phyloP scores from a whole-genome alignment of 1,140 invertebrate species.

The Drosophila littoralis region DNA sequence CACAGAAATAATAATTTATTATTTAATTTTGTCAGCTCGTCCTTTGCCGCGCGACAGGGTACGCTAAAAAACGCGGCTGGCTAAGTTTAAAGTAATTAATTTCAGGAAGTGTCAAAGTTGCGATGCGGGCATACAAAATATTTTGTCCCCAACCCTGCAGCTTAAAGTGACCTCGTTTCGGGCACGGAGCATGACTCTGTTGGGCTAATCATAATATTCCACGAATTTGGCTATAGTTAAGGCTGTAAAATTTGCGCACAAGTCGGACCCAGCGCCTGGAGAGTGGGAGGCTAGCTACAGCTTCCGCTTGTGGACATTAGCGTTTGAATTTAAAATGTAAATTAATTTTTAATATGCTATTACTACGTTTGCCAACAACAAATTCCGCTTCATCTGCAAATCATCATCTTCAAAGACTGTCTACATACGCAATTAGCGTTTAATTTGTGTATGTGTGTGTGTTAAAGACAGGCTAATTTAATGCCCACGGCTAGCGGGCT shows the following conservation, averaged over 20 bases:
- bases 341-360: conserved; percentile 74
- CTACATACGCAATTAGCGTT: conserved; percentile 65
- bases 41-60: conserved; percentile 6
- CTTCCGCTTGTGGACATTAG: conserved; percentile 37
- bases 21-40: conserved; percentile 63
- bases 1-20: conserved; percentile 80
- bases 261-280: no score
- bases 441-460: conserved; percentile 57
- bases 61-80: conserved; percentile 36
- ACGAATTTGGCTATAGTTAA: conserved; percentile 6
- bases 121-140: conserved; percentile 60
- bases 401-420: conserved; percentile 71
- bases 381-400: conserved; percentile 23
- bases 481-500: conserved; percentile 1
- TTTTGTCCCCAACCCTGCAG: conserved; percentile 33
- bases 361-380: conserved; percentile 15
- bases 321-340: conserved; percentile 72
- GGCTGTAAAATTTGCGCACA: neutral
- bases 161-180: conserved; percentile 29
- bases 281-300: neutral
- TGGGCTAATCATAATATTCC: conserved; percentile 5
- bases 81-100: conserved; percentile 78
- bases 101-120: conserved; percentile 78
- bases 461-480: conserved; percentile 35
- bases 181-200: conserved; percentile 17